A percentile compares a stretch with the other conserved stretches of the same genome.
These are phyloP conservation scores for Rhagonycha lutea DNA, from an alignment of 2,888 invertebrate species.

Conservation along the genomic window DNA sequence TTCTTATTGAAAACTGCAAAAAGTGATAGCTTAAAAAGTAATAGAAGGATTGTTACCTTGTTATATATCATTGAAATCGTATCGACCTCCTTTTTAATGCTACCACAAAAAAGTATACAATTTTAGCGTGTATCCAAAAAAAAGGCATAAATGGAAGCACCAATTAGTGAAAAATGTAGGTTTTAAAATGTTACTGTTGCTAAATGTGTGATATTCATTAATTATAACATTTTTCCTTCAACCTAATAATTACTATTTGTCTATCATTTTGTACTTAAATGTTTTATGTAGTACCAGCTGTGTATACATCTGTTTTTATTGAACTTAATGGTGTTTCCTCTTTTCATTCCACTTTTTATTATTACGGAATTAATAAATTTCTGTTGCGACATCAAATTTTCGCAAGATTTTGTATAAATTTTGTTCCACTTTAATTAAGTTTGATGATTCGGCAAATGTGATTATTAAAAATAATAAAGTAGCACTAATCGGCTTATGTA, in stretches of 20 bases:
- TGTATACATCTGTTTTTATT: conserved; percentile 29
- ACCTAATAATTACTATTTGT: conserved; percentile 7
- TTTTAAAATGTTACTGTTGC: not conserved
- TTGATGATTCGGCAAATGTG: conserved; percentile 5
- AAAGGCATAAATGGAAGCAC: not conserved
- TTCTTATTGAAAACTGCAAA: too few relatives aligned
- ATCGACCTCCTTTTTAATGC: not conserved
- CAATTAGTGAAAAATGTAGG: not conserved
- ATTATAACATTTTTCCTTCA: conserved; percentile 24
- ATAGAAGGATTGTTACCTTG: not conserved
- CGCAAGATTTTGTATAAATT: conserved; percentile 1
- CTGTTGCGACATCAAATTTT: not conserved
- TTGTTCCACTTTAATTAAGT: conserved; percentile 7
- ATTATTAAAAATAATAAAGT: not conserved
- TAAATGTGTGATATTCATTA: conserved; percentile 35
- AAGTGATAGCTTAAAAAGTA: too few relatives aligned
- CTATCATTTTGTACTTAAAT: conserved; percentile 23
- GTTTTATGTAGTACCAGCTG: conserved; percentile 27
- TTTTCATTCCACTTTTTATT: not conserved
- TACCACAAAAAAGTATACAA: not conserved
- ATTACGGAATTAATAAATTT: not conserved
- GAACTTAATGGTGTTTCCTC: not conserved
- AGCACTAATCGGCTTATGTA: not conserved
- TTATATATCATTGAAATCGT: not conserved
- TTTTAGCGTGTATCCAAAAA: not conserved